Conservation (phyloP, 1,140 invertebrate genomes). For the Trachelipus rathkii region DNA sequence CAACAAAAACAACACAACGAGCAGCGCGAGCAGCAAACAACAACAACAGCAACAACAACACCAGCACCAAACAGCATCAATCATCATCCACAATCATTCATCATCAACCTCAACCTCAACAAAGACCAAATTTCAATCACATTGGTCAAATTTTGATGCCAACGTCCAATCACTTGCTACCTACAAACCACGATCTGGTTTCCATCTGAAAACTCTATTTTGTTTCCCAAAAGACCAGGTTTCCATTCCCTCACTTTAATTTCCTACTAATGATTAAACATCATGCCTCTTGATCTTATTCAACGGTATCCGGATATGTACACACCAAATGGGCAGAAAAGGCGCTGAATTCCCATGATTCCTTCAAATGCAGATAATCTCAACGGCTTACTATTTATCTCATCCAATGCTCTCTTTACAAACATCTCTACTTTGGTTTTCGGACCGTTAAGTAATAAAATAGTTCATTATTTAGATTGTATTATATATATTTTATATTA, state of each 20-base stretch:
- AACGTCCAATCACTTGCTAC: background rate
- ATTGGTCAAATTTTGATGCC: background rate
- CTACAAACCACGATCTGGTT: background rate
- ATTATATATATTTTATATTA: too few species aligned
- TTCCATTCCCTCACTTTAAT: constrained; percentile 35
- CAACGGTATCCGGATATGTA: constrained; percentile 31
- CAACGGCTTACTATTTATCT: constrained; percentile 29
- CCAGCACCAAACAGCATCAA: constrained; percentile 25
- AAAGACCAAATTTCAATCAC: background rate
- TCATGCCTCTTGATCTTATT: constrained; percentile 32
- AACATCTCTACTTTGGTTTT: constrained; percentile 37
- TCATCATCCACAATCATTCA: constrained; percentile 18
- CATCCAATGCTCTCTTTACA: constrained; percentile 37
- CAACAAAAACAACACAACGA: constrained; percentile 12
- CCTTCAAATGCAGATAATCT: constrained; percentile 36
- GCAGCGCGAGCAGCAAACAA: constrained; percentile 20
- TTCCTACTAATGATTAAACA: constrained; percentile 32
- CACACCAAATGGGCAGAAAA: constrained; percentile 30
- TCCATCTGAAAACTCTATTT: background rate
- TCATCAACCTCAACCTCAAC: too few species aligned
- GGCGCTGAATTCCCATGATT: constrained; percentile 27
- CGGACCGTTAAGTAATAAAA: constrained; percentile 36
- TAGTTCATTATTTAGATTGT: too few species aligned
- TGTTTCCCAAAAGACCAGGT: constrained; percentile 27
- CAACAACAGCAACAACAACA: constrained; percentile 26